These are phyloP conservation scores for Nasua narica DNA, from an alignment of 2,797 vertebrate species.

Conservation along the genomic window DNA sequence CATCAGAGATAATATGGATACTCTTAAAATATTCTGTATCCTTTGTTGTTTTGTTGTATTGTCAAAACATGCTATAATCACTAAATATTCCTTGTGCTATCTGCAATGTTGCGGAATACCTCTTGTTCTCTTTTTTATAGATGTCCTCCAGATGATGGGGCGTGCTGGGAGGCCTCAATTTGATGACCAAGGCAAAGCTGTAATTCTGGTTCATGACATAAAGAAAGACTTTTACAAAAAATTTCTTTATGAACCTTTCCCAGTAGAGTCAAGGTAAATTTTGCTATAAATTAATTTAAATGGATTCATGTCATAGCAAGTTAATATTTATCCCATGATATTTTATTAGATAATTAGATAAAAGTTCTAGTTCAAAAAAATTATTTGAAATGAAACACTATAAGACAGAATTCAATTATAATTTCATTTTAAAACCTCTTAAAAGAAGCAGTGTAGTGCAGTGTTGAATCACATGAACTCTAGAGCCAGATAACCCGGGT, in stretches of 20 bases:
- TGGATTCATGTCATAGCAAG: neutral
- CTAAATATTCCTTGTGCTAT: neutral
- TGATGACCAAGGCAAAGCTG: slow-evolving; percentile 98
- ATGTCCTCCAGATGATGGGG: slow-evolving; percentile 99
- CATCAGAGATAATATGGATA: neutral
- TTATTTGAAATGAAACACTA: neutral
- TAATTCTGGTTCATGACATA: slow-evolving; percentile 98
- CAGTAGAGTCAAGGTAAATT: slow-evolving; percentile 96
- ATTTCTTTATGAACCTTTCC: slow-evolving; percentile 98
- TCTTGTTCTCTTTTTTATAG: slow-evolving; percentile 81
- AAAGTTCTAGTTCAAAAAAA: neutral
- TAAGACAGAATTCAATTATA: neutral
- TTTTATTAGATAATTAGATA: neutral
- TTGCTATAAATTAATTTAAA: slow-evolving; percentile 34
- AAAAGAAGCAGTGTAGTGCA: neutral
- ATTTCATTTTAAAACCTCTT: neutral
- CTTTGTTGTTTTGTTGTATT: neutral
- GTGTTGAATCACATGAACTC: neutral
- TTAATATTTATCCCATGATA: neutral
- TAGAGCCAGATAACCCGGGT: neutral
- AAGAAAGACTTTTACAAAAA: slow-evolving; percentile 99
- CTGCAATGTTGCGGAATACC: neutral
- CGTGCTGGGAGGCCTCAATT: slow-evolving; percentile 97
- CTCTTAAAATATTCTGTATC: neutral
- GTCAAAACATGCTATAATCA: neutral